Evolutionary conservation across 2,888 invertebrate species (phyloP), one percentile per base, ranked within the genome.

Genomic region (Drosophila mimica): DNA sequence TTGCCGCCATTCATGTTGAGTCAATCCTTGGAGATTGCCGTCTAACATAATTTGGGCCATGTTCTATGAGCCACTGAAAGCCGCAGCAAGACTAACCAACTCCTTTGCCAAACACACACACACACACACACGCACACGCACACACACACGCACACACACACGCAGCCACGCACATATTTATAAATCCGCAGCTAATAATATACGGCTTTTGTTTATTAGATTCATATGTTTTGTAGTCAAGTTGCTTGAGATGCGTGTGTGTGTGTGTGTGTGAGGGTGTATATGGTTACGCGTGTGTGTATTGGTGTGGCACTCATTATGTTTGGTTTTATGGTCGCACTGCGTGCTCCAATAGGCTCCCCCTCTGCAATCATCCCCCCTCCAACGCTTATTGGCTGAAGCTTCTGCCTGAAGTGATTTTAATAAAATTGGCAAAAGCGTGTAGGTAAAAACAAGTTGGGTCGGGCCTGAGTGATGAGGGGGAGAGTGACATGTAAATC

Each of bases 201-300:
- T 74, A 89, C 89, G 89, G 90, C 90, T 86, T 88, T 90, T 86
- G 86, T 88, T 86, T 86, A 86, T 86, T 83, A 88, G 90, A 90
- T 86, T 89, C 90, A 86, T 90, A 86, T 87, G 83, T 81, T 76
- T 78, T 85, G 70, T 69, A 81, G 72, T 59, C 83, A 85, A 88
- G 72, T 89, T 88, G 75, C 66, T 89, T 79, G 67, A 66, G 70
- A 73, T 71, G 64, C 56, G 76, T 48, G 63, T 54, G 33, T 63
- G 56, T 66, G 62, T 48, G 63, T 57, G 65, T 70, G 53, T 43
- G 52, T 62, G 65, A 63, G 40, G 40, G 40, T 11, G 20, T 43
- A 5, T 43, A 20, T 43, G 40, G 40, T n/a, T 33, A 76, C 70
- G 70, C 61, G 70, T 25, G 72, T 28, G 72, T 68, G 72, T 56